Conservation (phyloP, 2,888 invertebrate genomes). For the Erebia palarica region DNA sequence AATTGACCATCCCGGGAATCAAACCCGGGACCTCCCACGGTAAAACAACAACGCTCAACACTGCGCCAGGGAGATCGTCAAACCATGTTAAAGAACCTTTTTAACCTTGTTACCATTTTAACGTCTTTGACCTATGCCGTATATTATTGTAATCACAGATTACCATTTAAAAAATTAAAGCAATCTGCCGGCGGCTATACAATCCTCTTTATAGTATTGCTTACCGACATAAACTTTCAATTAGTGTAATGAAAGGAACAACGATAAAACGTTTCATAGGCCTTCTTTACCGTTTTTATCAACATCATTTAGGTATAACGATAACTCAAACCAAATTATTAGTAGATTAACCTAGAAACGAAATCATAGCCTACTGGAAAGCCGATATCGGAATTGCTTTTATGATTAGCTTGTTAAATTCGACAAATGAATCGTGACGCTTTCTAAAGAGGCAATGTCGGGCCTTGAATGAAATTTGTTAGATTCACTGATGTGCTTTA, state of each 20-base stretch:
- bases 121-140: not conserved
- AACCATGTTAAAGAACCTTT: too few species aligned
- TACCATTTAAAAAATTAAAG: conserved; percentile 14
- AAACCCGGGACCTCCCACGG: too few species aligned
- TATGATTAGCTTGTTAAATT: conserved; percentile 35
- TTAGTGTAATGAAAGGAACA: conserved; percentile 23
- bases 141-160: conserved; percentile 3
- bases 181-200: conserved; percentile 10
- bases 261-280: conserved; percentile 21
- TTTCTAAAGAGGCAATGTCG: conserved; percentile 15
- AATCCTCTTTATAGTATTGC: conserved; percentile 14
- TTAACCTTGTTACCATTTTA: not conserved
- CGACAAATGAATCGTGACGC: conserved; percentile 15
- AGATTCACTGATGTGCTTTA: not conserved
- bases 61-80: too few species aligned
- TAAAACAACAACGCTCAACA: too few species aligned
- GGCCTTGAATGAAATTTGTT: conserved; percentile 10
- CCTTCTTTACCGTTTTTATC: conserved; percentile 13
- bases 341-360: conserved; percentile 21
- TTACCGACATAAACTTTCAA: conserved; percentile 23
- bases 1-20: too few species aligned
- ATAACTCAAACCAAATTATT: conserved; percentile 20
- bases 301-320: conserved; percentile 11
- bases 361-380: conserved; percentile 18
- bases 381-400: conserved; percentile 27